Base-by-base conservation (phyloP, 2,888 invertebrate species). In the Hyposoter dolosus region DNA sequence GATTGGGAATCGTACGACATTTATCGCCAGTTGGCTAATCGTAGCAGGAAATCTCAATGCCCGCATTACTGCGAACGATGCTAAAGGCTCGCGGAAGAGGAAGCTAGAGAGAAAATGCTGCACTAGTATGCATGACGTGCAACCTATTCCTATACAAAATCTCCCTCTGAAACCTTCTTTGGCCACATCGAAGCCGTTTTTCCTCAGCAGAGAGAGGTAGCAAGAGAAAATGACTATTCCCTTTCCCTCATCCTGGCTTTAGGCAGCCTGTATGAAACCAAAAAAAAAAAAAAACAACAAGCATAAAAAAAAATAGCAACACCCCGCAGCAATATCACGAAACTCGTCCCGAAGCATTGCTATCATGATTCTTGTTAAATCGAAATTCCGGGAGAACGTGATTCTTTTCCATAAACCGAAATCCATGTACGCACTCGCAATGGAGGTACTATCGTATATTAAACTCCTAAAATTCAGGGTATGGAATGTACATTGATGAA, bases 1-100 rank as follows among this genome's bases (percentile, higher is more conserved):
- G 66, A 28, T 23, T 53, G 71, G 80, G 74, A 76, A 83, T 47
- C 12, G 79, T 74, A 71, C 85, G 84, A 83, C 85, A 82, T 82
- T 91, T 91, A 91, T 90, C 89, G 89, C 89, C 84, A 88, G 89
- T 90, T 90, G 89, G 90, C 90, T 92, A 91, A 92, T 92, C 92
- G 89, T 90, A 87, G 82, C 87, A 86, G 86, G 28, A 90, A 90
- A 91, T 91, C 92, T 91, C 89, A 91, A 91, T 90, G 90, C 82
- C 85, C 84, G 84, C 88, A 88, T 90, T 90, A 90, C 89, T 85
- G 88, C 47, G 28, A 79, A 56, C 81, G 78, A 32, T 74, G 53
- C 28, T 66, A 43, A 45, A 43, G 53, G 35, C 86, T 45, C 35
- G 47, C 7, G 40, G 50, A 53, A 65, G 50, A 35, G 50, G 17